Evolutionary conservation across 1,140 invertebrate species (phyloP).

Genomic region (Drosophila gunungcola): DNA sequence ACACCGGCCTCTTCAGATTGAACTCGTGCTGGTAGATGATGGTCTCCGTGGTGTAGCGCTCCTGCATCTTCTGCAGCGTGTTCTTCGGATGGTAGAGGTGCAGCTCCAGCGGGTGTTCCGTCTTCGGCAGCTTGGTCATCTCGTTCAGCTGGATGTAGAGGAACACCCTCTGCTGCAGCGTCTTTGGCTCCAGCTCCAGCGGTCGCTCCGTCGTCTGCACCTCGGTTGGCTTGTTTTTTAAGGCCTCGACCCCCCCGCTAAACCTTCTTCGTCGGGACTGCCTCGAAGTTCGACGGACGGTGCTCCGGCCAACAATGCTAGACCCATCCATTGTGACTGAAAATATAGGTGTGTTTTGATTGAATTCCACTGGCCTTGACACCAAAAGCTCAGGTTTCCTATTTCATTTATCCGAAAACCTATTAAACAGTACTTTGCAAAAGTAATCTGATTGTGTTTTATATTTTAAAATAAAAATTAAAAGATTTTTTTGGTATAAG

Average conservation of each 20-base stretch:
- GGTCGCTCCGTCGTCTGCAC: not conserved
- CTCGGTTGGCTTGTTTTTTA: not conserved
- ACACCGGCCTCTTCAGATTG: conserved; percentile 43
- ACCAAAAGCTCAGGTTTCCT: not conserved
- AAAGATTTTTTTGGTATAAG: no score
- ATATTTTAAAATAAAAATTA: no score
- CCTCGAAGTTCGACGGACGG: not conserved
- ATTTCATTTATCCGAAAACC: no score
- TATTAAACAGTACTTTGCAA: no score
- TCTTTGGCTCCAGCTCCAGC: not conserved
- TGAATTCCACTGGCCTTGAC: not conserved
- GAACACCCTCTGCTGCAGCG: conserved; percentile 44
- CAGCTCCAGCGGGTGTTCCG: conserved; percentile 52
- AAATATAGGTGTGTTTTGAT: conserved; percentile 10
- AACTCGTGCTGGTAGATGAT: conserved; percentile 65
- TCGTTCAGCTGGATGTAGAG: conserved; percentile 70
- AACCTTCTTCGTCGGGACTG: not conserved
- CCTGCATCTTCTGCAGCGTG: conserved; percentile 66
- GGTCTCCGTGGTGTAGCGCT: conserved; percentile 69
- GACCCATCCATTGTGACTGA: not conserved
- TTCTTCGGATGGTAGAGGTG: conserved; percentile 66
- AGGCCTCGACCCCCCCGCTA: not conserved
- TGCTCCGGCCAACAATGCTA: not conserved
- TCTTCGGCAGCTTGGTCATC: conserved; percentile 47
- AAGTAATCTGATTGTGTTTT: no score